Evolutionary conservation across 1,140 invertebrate genomes (phyloP).

Genomic region (Pseudomyrmex flavicornis): DNA sequence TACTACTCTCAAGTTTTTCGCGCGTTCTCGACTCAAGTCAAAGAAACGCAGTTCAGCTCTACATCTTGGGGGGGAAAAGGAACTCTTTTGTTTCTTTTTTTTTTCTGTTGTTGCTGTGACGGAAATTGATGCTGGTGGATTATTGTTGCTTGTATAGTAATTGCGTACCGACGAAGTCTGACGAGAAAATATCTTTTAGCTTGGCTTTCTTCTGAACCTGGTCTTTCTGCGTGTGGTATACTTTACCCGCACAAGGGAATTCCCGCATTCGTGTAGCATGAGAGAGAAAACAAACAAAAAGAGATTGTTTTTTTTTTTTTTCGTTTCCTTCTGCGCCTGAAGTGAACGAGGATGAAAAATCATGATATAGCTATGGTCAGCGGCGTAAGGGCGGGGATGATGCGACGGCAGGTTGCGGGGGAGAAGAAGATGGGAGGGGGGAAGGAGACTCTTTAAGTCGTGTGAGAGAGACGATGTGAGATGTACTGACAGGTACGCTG

Average conservation of each 20-base stretch:
- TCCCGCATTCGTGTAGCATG: slow-evolving; percentile 81
- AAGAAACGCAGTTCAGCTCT: neutral
- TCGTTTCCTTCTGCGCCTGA: slow-evolving; percentile 23
- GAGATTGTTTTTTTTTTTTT: slow-evolving; percentile 64
- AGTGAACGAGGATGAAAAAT: slow-evolving; percentile 43
- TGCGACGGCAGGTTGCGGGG: slow-evolving; percentile 18
- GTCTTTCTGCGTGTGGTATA: slow-evolving; percentile 90
- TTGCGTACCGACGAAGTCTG: slow-evolving; percentile 89
- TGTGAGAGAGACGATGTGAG: neutral
- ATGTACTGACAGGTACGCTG: neutral
- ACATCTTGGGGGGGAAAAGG: neutral
- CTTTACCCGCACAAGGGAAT: slow-evolving; percentile 85
- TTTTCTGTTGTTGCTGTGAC: neutral
- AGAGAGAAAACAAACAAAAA: slow-evolving; percentile 83
- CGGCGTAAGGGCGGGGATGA: neutral
- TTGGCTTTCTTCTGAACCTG: slow-evolving; percentile 90
- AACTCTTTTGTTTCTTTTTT: slow-evolving; percentile 33
- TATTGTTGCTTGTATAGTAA: slow-evolving; percentile 67
- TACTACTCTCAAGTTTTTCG: too few relatives aligned
- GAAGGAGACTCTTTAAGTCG: slow-evolving; percentile 17
- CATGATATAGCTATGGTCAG: slow-evolving; percentile 11
- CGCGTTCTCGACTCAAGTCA: neutral
- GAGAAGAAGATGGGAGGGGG: too few relatives aligned
- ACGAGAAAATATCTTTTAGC: slow-evolving; percentile 91
- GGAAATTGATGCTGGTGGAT: slow-evolving; percentile 17